A percentile compares a stretch with the other conserved stretches of the same genome.
Conservation (phyloP, 2,113 vertebrate genomes). For the Peromyscus californicus region DNA sequence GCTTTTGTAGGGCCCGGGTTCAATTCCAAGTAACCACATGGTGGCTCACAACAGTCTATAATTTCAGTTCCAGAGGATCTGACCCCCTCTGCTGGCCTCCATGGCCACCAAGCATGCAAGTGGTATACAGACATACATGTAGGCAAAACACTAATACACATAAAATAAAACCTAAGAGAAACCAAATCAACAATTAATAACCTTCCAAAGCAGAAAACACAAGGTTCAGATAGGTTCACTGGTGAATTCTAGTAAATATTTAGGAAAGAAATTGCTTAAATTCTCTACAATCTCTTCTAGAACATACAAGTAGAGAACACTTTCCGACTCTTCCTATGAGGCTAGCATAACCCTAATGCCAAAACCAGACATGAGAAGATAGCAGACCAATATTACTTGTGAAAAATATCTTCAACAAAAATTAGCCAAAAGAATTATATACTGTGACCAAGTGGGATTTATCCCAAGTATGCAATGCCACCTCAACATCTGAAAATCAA, state of each 20-base stretch:
- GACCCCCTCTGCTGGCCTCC: background rate
- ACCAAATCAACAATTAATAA: background rate
- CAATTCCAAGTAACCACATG: background rate
- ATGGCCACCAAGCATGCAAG: background rate
- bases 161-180: background rate
- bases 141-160: background rate
- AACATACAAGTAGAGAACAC: background rate
- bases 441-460: background rate
- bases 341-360: background rate
- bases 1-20: background rate
- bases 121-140: background rate
- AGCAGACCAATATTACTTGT: background rate
- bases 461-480: background rate
- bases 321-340: background rate
- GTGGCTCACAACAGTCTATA: background rate
- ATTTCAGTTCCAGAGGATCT: background rate
- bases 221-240: background rate
- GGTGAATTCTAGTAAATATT: background rate
- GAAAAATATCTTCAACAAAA: background rate
- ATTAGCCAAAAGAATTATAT: background rate
- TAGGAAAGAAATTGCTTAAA: background rate
- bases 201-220: background rate
- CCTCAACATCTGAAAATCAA: background rate
- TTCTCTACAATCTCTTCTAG: background rate
- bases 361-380: background rate